Base-by-base conservation (phyloP, 2,888 invertebrate species). In the Pilophorus perplexus region DNA sequence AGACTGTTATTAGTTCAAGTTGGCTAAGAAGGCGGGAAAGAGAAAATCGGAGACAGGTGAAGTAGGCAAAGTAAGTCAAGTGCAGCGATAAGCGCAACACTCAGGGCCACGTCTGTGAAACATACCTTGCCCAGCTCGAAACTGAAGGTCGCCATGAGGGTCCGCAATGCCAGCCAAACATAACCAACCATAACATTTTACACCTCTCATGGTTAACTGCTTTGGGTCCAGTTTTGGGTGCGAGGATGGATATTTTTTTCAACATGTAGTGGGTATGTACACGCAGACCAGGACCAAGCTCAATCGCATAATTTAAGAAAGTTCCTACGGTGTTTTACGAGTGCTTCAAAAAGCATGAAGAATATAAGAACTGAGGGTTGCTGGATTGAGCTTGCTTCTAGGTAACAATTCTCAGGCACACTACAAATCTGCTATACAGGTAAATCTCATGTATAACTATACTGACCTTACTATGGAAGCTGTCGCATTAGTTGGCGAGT, bases 121-220 rank as follows among this genome's bases (percentile, higher is more conserved):
- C 85, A 87, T 88, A 88, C 88, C 88, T 88, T 87, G 82, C 86
- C 85, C 80, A 86, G 85, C 84, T 82, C 84, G 80, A 83, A 82
- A 80, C 82, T 83, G 80, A 73, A 71, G 73, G 73, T 74, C 75
- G 44, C 48, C 62, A 44, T 52, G 33, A 52, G 25, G 28, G 62
- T 75, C 75, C 75, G 74, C 44, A 46, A 48, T 27, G 62, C 62
- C 62, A 62, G 62, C 62, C 62, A 62, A 62, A 62, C 62, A 62
- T 28, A 62, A 62, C 48, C 62, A 62, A 62, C 62, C 62, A 62
- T 62, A 28, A 62, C 28, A 62, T 62, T 44, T 37, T 38, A 55
- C 20, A 38, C 37, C 55, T 55, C 38, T 22, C 48, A 62, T 5
- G 23, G 46, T 37, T 18, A 28, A 38, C 33, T 23, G 48, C 33